phyloP scores from a whole-genome alignment of 2,888 invertebrate genomes.

The Caenorhabditis sp. region DNA sequence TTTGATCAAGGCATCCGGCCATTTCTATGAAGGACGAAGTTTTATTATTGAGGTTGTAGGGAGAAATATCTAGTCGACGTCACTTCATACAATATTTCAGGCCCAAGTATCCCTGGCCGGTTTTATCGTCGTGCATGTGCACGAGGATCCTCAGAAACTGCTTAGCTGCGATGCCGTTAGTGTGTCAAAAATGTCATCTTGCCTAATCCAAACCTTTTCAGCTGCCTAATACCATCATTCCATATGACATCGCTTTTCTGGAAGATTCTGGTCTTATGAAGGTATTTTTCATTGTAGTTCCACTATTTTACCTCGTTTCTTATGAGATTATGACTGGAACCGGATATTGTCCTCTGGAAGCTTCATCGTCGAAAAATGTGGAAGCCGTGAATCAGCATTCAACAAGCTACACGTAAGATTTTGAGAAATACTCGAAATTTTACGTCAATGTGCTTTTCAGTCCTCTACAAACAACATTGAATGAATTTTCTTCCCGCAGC shows the following conservation, averaged over 20 bases:
- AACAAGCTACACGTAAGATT: too few species aligned
- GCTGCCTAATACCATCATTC: conserved; percentile 10
- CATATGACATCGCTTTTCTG: conserved; percentile 14
- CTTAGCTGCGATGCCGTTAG: conserved; percentile 29
- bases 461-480: too few species aligned
- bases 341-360: conserved; percentile 10
- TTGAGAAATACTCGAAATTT: too few species aligned
- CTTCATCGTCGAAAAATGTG: too few species aligned
- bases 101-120: conserved; percentile 29
- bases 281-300: background rate
- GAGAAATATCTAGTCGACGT: background rate
- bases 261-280: conserved; percentile 14
- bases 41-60: conserved; percentile 31
- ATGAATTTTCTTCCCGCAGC: too few species aligned
- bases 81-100: too few species aligned
- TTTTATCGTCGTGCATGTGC: conserved; percentile 32
- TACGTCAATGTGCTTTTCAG: too few species aligned
- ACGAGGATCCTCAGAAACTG: conserved; percentile 15
- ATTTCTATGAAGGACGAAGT: conserved; percentile 1
- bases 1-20: background rate
- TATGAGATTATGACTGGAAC: conserved; percentile 24
- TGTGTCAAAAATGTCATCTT: background rate
- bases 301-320: background rate
- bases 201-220: conserved; percentile 4
- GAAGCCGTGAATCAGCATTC: too few species aligned